Conservation (phyloP, 1,140 invertebrate genomes). For the Panagrolaimus sp. region DNA sequence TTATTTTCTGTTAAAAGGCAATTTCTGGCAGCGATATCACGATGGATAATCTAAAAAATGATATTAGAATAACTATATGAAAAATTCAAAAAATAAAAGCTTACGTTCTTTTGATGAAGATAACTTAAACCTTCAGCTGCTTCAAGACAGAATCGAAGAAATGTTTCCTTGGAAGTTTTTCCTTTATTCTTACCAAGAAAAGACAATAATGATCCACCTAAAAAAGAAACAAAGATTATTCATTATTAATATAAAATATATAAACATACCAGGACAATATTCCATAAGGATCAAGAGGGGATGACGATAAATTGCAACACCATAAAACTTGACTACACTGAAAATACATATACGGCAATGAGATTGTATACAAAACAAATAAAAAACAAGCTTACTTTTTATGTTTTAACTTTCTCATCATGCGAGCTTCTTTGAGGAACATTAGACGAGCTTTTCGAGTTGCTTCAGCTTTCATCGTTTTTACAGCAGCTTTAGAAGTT, state of each 20-base stretch:
- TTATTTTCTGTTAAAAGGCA: slow-evolving; percentile 33
- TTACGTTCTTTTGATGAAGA: slow-evolving; percentile 33
- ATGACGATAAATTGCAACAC: slow-evolving; percentile 62
- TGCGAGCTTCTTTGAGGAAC: slow-evolving; percentile 44
- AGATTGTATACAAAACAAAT: too few relatives aligned
- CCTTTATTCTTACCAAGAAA: slow-evolving; percentile 35
- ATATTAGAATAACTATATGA: too few relatives aligned
- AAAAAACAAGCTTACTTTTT: too few relatives aligned
- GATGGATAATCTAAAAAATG: slow-evolving; percentile 34
- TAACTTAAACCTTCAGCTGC: slow-evolving; percentile 36
- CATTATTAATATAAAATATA: too few relatives aligned
- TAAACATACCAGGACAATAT: too few relatives aligned
- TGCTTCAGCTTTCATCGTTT: slow-evolving; percentile 41
- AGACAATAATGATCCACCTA: slow-evolving; percentile 35
- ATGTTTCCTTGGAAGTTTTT: slow-evolving; percentile 22
- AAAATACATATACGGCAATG: too few relatives aligned
- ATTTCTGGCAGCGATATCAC: slow-evolving; percentile 35
- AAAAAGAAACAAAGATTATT: too few relatives aligned
- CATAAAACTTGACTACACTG: slow-evolving; percentile 61
- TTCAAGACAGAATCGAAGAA: slow-evolving; percentile 38
- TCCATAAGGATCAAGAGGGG: slow-evolving; percentile 44
- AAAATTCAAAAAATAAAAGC: too few relatives aligned
- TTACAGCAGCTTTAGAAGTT: slow-evolving; percentile 28
- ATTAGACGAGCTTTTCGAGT: slow-evolving; percentile 33
- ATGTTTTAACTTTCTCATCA: slow-evolving; percentile 39